phyloP scores from a whole-genome alignment of 2,113 vertebrate genomes.

The Melanerpes aurifrons region DNA sequence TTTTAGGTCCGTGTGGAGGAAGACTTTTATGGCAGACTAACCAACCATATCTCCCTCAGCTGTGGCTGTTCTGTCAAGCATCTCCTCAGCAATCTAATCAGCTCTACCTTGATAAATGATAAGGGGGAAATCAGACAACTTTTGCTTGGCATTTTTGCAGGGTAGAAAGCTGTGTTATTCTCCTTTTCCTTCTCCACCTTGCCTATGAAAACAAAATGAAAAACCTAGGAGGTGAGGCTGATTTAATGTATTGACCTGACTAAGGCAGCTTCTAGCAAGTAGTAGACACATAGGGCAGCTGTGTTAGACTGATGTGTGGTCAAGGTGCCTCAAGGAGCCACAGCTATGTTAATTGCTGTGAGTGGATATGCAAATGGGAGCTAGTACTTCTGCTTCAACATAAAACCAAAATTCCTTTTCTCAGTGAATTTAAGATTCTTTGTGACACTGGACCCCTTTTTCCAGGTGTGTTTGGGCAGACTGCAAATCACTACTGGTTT shows the following conservation, averaged over 20 bases:
- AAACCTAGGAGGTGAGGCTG: background rate
- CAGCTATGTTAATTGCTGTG: fast-evolving
- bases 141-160: background rate
- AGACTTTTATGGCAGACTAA: background rate
- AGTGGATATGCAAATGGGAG: fast-evolving
- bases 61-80: background rate
- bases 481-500: background rate
- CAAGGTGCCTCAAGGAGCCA: background rate
- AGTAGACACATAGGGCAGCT: background rate
- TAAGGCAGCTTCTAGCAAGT: background rate
- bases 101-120: background rate
- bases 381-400: background rate
- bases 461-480: background rate
- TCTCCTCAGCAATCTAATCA: background rate
- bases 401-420: background rate
- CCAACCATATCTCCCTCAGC: background rate
- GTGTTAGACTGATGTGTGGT: background rate
- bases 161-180: background rate
- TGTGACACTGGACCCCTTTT: background rate
- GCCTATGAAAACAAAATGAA: background rate
- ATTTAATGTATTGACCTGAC: background rate
- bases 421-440: background rate
- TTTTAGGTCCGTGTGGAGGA: background rate
- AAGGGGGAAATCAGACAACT: background rate
- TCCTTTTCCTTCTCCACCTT: background rate